phyloP scores from a whole-genome alignment of 2,113 vertebrate genomes.

The Albula goreensis region DNA sequence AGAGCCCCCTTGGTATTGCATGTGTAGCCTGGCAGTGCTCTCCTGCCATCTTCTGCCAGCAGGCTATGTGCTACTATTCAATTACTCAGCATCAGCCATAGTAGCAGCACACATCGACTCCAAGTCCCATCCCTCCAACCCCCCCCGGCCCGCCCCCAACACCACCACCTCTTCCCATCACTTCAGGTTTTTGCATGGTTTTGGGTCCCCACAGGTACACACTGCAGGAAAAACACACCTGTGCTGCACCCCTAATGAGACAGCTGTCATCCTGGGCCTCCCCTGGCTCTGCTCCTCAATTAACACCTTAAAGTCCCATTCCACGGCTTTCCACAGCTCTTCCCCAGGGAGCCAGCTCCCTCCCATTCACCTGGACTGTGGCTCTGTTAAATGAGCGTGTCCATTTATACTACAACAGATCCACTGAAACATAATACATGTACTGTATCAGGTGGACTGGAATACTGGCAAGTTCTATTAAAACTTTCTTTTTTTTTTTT shows the following conservation, averaged over 20 bases:
- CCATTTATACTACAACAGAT: no score
- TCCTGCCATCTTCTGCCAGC: neutral
- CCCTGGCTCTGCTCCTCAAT: constrained; percentile 46
- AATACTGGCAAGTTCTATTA: neutral
- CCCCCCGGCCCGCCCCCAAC: neutral
- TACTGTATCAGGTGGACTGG: neutral
- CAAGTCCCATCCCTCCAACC: neutral
- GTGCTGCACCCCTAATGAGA: constrained; percentile 54
- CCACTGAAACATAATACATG: no score
- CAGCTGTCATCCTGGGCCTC: constrained; percentile 53
- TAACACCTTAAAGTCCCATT: constrained; percentile 44
- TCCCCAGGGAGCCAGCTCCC: constrained; percentile 50
- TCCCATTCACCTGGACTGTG: constrained; percentile 48
- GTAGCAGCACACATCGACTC: neutral
- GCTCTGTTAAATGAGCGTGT: neutral
- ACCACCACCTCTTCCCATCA: neutral
- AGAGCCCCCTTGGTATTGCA: neutral
- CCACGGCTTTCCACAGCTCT: neutral
- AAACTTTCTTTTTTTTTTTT: no score
- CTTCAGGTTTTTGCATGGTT: constrained; percentile 22
- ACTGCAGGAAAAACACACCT: constrained; percentile 47
- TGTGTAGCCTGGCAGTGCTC: neutral
- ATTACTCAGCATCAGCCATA: constrained; percentile 17
- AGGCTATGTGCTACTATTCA: constrained; percentile 22
- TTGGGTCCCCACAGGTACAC: constrained; percentile 39